These are phyloP conservation scores for Heloderma charlesbogerti DNA, from an alignment of 2,113 vertebrate genomes.

Conservation along the genomic window DNA sequence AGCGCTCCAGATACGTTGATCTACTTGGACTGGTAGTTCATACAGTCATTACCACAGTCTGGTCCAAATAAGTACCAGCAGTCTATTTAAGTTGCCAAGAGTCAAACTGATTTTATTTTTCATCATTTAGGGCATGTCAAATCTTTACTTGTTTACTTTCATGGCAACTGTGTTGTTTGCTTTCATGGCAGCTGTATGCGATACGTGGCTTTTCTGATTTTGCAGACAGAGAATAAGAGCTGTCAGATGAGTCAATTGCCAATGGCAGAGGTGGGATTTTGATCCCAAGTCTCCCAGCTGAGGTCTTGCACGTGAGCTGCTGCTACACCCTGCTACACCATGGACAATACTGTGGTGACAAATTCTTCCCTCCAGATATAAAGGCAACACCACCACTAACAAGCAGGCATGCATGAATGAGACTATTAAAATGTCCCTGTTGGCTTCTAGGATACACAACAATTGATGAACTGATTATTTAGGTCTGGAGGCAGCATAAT, in stretches of 20 bases:
- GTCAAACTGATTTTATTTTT: not conserved
- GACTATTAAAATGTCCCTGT: conserved; percentile 33
- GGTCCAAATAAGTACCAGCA: not conserved
- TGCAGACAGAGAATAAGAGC: not conserved
- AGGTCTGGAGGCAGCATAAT: not conserved
- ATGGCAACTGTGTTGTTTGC: not conserved
- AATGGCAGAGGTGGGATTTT: not conserved
- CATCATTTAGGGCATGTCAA: not conserved
- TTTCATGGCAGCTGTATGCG: not conserved
- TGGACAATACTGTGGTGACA: not conserved
- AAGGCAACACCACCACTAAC: conserved; percentile 9
- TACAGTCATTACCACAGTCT: not conserved
- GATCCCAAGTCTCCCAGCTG: not conserved
- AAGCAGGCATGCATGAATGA: not conserved
- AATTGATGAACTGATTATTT: not conserved
- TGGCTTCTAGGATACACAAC: conserved; percentile 23
- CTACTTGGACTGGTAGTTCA: fast-evolving
- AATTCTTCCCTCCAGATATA: conserved; percentile 1
- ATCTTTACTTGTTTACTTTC: not conserved
- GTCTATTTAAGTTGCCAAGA: not conserved
- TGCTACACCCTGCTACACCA: not conserved
- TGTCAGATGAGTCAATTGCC: not conserved
- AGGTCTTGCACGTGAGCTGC: not conserved
- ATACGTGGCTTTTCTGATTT: not conserved
- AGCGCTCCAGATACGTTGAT: not conserved